Percentiles rank a stretch among this genome's conserved stretches.
Conservation (phyloP, 2,888 invertebrate genomes). For the Pachydiplax longipennis region DNA sequence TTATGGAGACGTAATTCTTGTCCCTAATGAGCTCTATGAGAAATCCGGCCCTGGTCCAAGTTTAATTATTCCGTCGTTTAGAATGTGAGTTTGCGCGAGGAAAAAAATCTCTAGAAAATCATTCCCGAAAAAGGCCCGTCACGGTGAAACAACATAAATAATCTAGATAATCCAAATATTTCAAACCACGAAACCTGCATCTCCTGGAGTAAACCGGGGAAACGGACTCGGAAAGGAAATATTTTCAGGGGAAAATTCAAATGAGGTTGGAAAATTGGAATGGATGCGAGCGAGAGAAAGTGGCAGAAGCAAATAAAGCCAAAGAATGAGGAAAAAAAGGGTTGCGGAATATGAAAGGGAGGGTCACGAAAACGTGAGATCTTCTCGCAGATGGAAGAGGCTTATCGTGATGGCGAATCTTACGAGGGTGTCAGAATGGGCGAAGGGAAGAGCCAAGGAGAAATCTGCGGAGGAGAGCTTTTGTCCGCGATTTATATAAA, state of each 20-base stretch:
- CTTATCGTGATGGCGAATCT: constrained; percentile 16
- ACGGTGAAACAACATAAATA: too few relatives aligned
- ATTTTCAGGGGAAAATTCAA: not conserved
- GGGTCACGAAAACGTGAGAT: not conserved
- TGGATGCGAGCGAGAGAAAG: not conserved
- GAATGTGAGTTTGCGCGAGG: too few relatives aligned
- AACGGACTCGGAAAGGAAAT: too few relatives aligned
- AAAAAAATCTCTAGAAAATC: too few relatives aligned
- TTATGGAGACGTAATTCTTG: too few relatives aligned
- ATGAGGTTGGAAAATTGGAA: not conserved
- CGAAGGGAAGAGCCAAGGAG: not conserved
- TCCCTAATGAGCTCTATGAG: too few relatives aligned
- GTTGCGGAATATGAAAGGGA: not conserved
- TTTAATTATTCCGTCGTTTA: too few relatives aligned
- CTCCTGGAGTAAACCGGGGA: too few relatives aligned
- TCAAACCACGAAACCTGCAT: too few relatives aligned
- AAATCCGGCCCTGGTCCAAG: too few relatives aligned
- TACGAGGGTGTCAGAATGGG: not conserved
- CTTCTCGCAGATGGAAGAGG: not conserved
- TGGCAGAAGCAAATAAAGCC: not conserved
- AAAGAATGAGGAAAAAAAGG: not conserved
- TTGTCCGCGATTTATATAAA: not conserved
- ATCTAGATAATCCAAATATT: too few relatives aligned
- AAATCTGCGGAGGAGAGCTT: not conserved
- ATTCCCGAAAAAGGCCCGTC: too few relatives aligned